Evolutionary conservation across 2,113 vertebrate genomes (phyloP).

Genomic region (Serilophus lunatus): DNA sequence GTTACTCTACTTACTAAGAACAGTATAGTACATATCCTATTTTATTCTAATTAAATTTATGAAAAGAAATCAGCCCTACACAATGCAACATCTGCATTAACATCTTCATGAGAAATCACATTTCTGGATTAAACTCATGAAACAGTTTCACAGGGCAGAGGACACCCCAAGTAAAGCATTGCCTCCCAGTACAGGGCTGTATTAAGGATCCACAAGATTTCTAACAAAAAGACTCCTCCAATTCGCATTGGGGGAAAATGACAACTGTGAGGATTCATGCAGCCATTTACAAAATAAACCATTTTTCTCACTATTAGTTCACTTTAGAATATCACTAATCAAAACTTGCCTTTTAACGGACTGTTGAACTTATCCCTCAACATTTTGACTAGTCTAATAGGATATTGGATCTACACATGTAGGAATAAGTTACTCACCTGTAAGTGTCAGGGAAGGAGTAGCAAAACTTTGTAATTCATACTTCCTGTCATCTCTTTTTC

Average conservation of each 20-base stretch:
- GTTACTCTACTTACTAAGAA: not conserved
- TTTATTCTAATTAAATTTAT: not conserved
- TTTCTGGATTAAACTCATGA: not conserved
- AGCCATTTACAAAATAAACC: not conserved
- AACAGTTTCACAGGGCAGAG: not conserved
- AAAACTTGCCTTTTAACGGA: not conserved
- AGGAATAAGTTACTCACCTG: not conserved
- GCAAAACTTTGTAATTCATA: not conserved
- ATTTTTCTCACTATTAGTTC: not conserved
- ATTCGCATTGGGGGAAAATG: fast-evolving
- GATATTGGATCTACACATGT: not conserved
- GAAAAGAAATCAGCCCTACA: not conserved
- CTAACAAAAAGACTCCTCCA: not conserved
- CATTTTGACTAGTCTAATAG: not conserved
- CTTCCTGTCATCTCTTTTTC: not conserved
- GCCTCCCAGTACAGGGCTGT: not conserved
- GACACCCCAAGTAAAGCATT: not conserved
- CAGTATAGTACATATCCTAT: not conserved
- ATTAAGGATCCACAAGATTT: not conserved
- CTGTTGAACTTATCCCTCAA: not conserved
- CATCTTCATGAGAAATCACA: not conserved
- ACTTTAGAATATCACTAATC: not conserved
- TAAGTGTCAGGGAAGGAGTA: not conserved
- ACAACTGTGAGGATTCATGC: not conserved
- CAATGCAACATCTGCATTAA: not conserved